phyloP scores from a whole-genome alignment of 2,797 vertebrate genomes.

The Orestias chungarensis region DNA sequence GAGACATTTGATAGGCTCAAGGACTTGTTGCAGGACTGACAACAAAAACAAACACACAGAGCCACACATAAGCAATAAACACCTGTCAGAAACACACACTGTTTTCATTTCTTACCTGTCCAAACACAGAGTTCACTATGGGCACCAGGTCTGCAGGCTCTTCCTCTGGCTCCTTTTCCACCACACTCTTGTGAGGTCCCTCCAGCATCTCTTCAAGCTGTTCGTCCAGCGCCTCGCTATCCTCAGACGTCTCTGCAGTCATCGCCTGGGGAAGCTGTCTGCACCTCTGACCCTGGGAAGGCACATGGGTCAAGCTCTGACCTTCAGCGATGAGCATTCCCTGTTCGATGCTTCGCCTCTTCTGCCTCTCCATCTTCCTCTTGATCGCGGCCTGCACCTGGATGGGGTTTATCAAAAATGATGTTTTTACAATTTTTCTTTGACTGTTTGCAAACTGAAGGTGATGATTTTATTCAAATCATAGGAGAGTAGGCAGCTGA shows the following conservation, averaged over 20 bases:
- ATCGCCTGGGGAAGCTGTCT: not conserved
- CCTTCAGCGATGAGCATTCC: conserved; percentile 32
- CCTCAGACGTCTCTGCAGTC: conserved; percentile 14
- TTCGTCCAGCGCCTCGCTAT: conserved; percentile 45
- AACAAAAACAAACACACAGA: conserved; percentile 8
- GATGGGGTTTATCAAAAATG: not conserved
- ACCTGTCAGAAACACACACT: not conserved
- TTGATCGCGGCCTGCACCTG: conserved; percentile 83
- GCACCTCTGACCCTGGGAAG: conserved; percentile 35
- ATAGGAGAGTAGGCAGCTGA: not conserved
- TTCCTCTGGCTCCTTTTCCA: conserved; percentile 41
- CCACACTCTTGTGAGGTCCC: conserved; percentile 47
- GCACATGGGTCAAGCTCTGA: conserved; percentile 16
- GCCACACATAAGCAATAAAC: conserved; percentile 9
- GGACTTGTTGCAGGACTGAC: conserved; percentile 42
- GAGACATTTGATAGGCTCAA: conserved; percentile 57
- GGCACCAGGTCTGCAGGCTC: conserved; percentile 68
- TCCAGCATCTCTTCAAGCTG: conserved; percentile 67
- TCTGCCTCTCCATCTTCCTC: conserved; percentile 80
- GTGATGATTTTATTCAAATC: not conserved
- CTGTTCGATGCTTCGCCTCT: conserved; percentile 22
- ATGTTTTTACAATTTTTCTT: no score
- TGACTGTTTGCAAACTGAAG: not conserved
- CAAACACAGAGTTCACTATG: conserved; percentile 79
- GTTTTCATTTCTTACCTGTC: conserved; percentile 73